Percentiles rank a stretch among this genome's conserved stretches.
Conservation (phyloP, 2,797 vertebrate species). For the Dromococcyx pavoninus region DNA sequence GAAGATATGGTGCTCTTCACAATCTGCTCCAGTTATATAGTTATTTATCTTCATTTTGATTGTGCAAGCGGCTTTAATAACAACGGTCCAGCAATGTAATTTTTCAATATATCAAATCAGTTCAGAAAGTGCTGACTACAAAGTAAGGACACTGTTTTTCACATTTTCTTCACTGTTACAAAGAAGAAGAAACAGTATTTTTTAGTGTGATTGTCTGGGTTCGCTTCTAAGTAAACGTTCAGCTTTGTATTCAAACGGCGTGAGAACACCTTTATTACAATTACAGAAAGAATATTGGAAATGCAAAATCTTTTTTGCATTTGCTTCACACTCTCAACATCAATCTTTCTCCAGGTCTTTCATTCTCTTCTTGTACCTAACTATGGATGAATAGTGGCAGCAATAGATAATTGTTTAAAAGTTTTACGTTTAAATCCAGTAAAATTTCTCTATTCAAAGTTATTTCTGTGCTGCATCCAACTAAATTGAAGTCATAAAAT, state of each 20-base stretch:
- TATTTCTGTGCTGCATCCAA: background rate
- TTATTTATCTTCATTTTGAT: background rate
- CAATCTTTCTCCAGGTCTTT: background rate
- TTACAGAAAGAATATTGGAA: background rate
- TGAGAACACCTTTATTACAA: background rate
- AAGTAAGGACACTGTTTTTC: background rate
- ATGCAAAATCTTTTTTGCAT: background rate
- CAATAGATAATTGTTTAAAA: background rate
- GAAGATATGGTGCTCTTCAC: background rate
- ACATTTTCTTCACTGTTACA: background rate
- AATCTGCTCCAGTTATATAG: background rate
- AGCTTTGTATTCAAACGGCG: background rate
- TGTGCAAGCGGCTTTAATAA: background rate
- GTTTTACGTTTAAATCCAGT: background rate
- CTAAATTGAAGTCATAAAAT: background rate
- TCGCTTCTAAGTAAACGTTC: background rate
- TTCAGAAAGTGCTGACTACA: background rate
- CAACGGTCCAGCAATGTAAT: background rate
- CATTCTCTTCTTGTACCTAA: background rate
- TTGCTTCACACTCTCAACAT: background rate
- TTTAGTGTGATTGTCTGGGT: background rate
- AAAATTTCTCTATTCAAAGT: background rate
- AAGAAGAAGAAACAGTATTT: background rate
- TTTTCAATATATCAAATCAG: background rate
- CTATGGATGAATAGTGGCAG: background rate